Evolutionary conservation across 1,140 invertebrate genomes (phyloP), one percentile per base, ranked within the genome.

Genomic region (Lucilia cuprina): DNA sequence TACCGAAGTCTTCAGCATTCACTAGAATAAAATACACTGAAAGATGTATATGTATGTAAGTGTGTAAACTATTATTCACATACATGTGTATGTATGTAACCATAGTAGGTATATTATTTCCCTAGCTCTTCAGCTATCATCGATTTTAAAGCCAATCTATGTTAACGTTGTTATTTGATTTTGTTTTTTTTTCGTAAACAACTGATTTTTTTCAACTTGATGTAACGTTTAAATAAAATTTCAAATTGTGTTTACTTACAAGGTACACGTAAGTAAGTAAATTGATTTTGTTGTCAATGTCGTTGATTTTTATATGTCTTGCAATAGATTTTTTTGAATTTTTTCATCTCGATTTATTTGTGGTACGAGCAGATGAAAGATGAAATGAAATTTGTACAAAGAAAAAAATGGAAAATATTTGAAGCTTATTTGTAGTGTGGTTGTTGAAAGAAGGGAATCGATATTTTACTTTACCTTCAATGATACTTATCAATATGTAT

Each of bases 201-300:
- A 14, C 13, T 5, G 7, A 19, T 70, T 70, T 70, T 10, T 70
- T 70, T 19, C 60, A 7, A 70, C 60, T 70, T 70, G 60, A 70
- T 80, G 77, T 80, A 80, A 80, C 77, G 77, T 49, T 80, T 80
- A 80, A 80, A 80, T 80, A 80, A 80, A 80, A 80, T 80, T 80
- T 80, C 41, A 49, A 80, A 80, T 80, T 80, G 77, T 49, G 21
- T 80, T 80, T 80, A 80, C 77, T 49, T 49, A 25, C 77, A 49
- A 80, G 41, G 77, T 70, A 70, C 60, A 21, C 17, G 60, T 80
- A 80, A 80, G 77, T 80, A 80, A 80, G 47, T 80, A 80, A 80
- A 80, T 80, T 80, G 77, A 49, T 80, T 80, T 80, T 49, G 41
- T 80, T 80, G 30, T 80, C 77, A 80, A 34, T 49, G 41, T 41